Base-by-base conservation (phyloP, 2,797 vertebrate species). In the Phyllotis vaccarum region DNA sequence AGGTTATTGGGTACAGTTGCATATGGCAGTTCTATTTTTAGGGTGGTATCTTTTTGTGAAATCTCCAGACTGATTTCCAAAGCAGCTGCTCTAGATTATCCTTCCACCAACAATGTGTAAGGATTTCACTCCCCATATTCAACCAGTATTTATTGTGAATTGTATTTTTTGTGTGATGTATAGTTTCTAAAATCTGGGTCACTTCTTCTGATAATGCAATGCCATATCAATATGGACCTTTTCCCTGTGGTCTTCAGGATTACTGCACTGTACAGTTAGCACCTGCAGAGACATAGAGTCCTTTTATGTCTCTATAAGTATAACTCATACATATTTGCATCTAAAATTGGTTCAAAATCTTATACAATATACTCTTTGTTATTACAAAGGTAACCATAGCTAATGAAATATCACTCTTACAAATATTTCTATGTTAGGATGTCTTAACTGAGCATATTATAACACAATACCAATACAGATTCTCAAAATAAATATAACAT, bases 171-270 rank as follows among this genome's bases (percentile, higher is more conserved):
- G n/a, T 60, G 56, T 58, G 54, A 81, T 81, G n/a, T 80, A 37
- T 80, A 21, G 56, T 56, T 80, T 34, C 52, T 52, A 13, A 80
- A 80, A 56, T 56, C 19, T 80, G 21, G 6, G 13, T 9, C 19
- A 75, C 58, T 96, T 93, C 64, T 16, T 43, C 56, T 79, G 49
- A 85, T n/a, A n/a, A n/a, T n/a, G n/a, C n/a, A n/a, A n/a, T n/a
- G n/a, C n/a, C 5, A 72, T 82, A 70, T 82, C 6, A 54, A 60
- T 56, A 49, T 58, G 56, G 5, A 93, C 31, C 34, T 2, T 87
- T 43, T 66, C 56, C 31, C 6, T 17, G 27, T 29, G 8, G 21
- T 49, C 58, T 82, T 72, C 27, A 10, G 19, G 34, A 78, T 78
- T 10, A 66, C 21, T 72, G 27, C 16, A 3, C 9, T 79, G 37